These are phyloP conservation scores for Drosophila multiciliata DNA, from an alignment of 2,888 invertebrate genomes.

Conservation along the genomic window DNA sequence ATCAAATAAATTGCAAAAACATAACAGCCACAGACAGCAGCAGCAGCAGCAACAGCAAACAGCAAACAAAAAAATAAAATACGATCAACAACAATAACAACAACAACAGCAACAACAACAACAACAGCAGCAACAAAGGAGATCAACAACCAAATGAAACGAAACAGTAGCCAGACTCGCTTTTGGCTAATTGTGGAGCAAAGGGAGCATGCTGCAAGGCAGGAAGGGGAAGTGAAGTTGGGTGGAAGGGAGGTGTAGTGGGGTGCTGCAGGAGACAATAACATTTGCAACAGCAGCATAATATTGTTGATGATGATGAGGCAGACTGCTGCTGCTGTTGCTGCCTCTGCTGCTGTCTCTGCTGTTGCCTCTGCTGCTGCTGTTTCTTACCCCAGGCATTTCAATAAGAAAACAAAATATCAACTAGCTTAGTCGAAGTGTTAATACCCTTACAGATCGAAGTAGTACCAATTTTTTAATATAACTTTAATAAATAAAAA, in stretches of 20 bases:
- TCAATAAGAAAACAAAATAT: conserved; percentile 55
- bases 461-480: neutral
- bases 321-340: conserved; percentile 39
- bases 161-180: conserved; percentile 66
- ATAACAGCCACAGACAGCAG: conserved; percentile 9
- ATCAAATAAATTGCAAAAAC: conserved; percentile 77
- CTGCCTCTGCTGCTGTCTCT: conserved; percentile 32
- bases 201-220: neutral
- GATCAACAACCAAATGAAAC: conserved; percentile 46
- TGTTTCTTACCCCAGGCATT: conserved; percentile 60
- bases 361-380: conserved; percentile 15
- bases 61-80: conserved; percentile 27
- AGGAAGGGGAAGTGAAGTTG: neutral
- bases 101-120: conserved; percentile 1
- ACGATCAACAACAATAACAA: conserved; percentile 41
- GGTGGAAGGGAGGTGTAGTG: neutral
- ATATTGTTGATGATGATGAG: conserved; percentile 38
- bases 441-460: conserved; percentile 7
- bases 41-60: conserved; percentile 8
- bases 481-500: too few relatives aligned
- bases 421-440: neutral
- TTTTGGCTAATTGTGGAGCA: conserved; percentile 35
- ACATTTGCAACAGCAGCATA: conserved; percentile 52
- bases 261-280: conserved; percentile 44
- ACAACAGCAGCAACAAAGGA: conserved; percentile 9